Conservation (phyloP, 2,113 vertebrate genomes). For the Dipodomys spectabilis region DNA sequence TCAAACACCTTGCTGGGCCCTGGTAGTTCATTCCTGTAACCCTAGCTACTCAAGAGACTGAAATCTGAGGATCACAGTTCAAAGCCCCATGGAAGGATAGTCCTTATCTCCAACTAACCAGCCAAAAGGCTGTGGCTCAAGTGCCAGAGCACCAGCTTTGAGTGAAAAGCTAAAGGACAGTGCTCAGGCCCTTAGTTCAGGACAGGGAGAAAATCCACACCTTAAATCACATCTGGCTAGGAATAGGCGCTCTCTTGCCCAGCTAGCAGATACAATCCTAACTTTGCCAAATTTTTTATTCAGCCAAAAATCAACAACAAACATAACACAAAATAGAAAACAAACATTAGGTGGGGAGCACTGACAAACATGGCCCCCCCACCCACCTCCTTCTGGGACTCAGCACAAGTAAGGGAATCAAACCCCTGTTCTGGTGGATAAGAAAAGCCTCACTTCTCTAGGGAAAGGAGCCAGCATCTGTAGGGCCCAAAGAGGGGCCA, state of each 20-base stretch:
- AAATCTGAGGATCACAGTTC: too few species aligned
- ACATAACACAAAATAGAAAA: conserved; percentile 38
- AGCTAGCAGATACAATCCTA: conserved; percentile 37
- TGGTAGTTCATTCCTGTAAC: too few species aligned
- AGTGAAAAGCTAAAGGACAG: too few species aligned
- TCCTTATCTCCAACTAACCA: too few species aligned
- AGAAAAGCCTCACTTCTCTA: conserved; percentile 8
- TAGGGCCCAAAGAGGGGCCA: neutral
- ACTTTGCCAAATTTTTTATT: conserved; percentile 74
- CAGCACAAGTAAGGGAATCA: neutral
- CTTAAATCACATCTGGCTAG: neutral
- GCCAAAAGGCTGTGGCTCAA: too few species aligned
- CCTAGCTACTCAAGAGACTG: too few species aligned
- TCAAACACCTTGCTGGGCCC: too few species aligned
- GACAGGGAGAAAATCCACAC: neutral
- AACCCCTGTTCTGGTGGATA: neutral
- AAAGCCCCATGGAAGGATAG: too few species aligned
- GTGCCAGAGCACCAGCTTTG: too few species aligned
- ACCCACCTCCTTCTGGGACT: neutral
- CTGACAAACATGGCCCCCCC: neutral
- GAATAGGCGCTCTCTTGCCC: neutral
- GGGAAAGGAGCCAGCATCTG: neutral
- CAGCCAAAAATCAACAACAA: conserved; percentile 64
- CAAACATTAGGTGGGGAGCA: neutral
- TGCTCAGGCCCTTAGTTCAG: too few species aligned